A percentile compares a stretch with the other conserved stretches of the same genome.
Conservation (phyloP, 2,888 invertebrate genomes). For the Schrankia costaestrigalis region DNA sequence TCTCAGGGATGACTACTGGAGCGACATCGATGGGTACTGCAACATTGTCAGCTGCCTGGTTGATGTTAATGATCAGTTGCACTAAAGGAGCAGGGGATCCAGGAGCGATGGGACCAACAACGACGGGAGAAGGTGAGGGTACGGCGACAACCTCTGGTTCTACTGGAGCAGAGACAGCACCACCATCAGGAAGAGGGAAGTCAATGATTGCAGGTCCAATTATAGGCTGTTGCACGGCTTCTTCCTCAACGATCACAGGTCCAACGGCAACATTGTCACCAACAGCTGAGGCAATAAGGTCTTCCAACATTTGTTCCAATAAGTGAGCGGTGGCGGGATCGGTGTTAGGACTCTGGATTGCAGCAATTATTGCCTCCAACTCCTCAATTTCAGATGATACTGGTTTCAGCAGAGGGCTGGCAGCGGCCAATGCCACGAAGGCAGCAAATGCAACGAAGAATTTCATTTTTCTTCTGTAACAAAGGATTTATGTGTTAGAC, state of each 20-base stretch:
- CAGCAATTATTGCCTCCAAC: slow-evolving; percentile 45
- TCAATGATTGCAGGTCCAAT: slow-evolving; percentile 33
- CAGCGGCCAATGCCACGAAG: slow-evolving; percentile 45
- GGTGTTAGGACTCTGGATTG: slow-evolving; percentile 53
- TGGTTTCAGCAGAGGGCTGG: slow-evolving; percentile 36
- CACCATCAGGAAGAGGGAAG: slow-evolving; percentile 24
- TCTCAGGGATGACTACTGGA: slow-evolving; percentile 15
- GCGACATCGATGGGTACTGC: slow-evolving; percentile 11
- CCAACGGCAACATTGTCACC: neutral
- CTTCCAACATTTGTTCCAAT: slow-evolving; percentile 39
- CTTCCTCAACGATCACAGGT: slow-evolving; percentile 10
- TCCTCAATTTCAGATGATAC: slow-evolving; percentile 18
- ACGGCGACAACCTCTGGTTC: neutral
- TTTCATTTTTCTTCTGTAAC: slow-evolving; percentile 42
- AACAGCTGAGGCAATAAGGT: slow-evolving; percentile 12
- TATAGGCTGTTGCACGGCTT: slow-evolving; percentile 17
- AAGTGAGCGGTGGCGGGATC: slow-evolving; percentile 50
- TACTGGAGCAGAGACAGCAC: slow-evolving; percentile 6
- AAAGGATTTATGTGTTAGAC: neutral
- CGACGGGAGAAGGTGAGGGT: slow-evolving; percentile 3
- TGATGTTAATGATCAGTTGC: slow-evolving; percentile 36
- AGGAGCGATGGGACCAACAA: slow-evolving; percentile 9
- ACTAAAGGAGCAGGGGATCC: slow-evolving; percentile 23
- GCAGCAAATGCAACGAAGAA: slow-evolving; percentile 51
- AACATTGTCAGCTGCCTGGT: slow-evolving; percentile 11